Conservation (phyloP, 2,888 invertebrate species). For the Drosophila borealis region DNA sequence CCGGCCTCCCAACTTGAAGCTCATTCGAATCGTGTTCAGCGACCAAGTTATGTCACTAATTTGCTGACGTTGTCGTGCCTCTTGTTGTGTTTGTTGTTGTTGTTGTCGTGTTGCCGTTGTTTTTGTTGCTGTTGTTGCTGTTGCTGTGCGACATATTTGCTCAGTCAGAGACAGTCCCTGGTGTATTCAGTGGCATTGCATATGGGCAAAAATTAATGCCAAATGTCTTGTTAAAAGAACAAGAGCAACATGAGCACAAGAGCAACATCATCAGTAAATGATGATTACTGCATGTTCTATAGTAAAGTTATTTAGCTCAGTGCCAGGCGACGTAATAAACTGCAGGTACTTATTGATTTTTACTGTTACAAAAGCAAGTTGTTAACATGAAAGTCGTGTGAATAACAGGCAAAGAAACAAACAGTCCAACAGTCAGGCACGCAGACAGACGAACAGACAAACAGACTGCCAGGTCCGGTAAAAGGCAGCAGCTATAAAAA, state of each 20-base stretch:
- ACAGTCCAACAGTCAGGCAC: slow-evolving; percentile 33
- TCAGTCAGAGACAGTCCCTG: slow-evolving; percentile 62
- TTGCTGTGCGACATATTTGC: slow-evolving; percentile 71
- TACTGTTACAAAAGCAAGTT: slow-evolving; percentile 74
- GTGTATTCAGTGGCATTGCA: slow-evolving; percentile 63
- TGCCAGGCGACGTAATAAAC: slow-evolving; percentile 71
- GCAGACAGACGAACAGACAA: slow-evolving; percentile 6
- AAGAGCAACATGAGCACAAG: slow-evolving; percentile 27
- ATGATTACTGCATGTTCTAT: slow-evolving; percentile 73
- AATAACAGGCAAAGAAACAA: slow-evolving; percentile 58
- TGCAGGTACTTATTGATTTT: slow-evolving; percentile 77
- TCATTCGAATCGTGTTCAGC: slow-evolving; percentile 62
- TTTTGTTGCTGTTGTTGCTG: slow-evolving; percentile 10
- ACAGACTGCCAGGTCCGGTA: slow-evolving; percentile 38
- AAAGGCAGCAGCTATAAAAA: slow-evolving; percentile 48
- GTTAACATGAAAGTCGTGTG: slow-evolving; percentile 78
- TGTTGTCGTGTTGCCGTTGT: slow-evolving; percentile 13
- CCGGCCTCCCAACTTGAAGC: slow-evolving; percentile 57
- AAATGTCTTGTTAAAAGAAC: slow-evolving; percentile 65
- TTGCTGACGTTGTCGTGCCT: slow-evolving; percentile 70
- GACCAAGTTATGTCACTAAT: slow-evolving; percentile 75
- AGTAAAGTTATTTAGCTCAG: slow-evolving; percentile 73
- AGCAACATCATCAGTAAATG: slow-evolving; percentile 52
- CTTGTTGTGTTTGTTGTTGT: slow-evolving; percentile 32
- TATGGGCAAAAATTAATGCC: slow-evolving; percentile 78